Conservation (phyloP, 2,888 invertebrate genomes). For the Cosmopolites sordidus region DNA sequence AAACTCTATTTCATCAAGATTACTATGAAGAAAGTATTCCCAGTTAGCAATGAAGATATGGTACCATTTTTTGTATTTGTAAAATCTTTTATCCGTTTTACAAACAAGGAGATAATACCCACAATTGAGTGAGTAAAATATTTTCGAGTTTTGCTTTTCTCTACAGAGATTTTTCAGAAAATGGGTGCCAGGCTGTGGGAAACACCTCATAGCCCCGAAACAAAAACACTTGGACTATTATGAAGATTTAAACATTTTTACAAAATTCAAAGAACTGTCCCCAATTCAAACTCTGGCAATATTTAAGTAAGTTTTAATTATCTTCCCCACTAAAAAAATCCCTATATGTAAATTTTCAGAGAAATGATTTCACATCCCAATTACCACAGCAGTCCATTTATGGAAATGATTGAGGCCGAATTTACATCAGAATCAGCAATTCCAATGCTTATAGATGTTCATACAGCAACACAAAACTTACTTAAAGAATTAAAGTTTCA, state of each 20-base stretch:
- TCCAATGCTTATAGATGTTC: not conserved
- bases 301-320: slow-evolving; percentile 49
- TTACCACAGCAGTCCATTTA: slow-evolving; percentile 61
- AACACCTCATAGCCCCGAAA: slow-evolving; percentile 36
- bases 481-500: not conserved
- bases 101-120: slow-evolving; percentile 61
- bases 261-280: slow-evolving; percentile 65
- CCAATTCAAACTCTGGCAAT: slow-evolving; percentile 61
- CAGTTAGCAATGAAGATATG: slow-evolving; percentile 51
- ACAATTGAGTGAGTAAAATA: slow-evolving; percentile 68
- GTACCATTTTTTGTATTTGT: slow-evolving; percentile 67
- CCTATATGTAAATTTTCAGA: slow-evolving; percentile 31
- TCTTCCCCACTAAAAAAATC: not conserved
- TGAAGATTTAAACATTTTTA: slow-evolving; percentile 65
- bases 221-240: slow-evolving; percentile 32
- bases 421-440: slow-evolving; percentile 48
- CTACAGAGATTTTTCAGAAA: slow-evolving; percentile 48
- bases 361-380: slow-evolving; percentile 60
- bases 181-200: slow-evolving; percentile 71
- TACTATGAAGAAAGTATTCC: slow-evolving; percentile 56
- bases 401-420: slow-evolving; percentile 61
- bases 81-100: slow-evolving; percentile 58
- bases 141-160: slow-evolving; percentile 5
- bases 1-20: slow-evolving; percentile 62
- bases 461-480: not conserved